phyloP scores from a whole-genome alignment of 2,113 vertebrate species.

The Sus scrofa region DNA sequence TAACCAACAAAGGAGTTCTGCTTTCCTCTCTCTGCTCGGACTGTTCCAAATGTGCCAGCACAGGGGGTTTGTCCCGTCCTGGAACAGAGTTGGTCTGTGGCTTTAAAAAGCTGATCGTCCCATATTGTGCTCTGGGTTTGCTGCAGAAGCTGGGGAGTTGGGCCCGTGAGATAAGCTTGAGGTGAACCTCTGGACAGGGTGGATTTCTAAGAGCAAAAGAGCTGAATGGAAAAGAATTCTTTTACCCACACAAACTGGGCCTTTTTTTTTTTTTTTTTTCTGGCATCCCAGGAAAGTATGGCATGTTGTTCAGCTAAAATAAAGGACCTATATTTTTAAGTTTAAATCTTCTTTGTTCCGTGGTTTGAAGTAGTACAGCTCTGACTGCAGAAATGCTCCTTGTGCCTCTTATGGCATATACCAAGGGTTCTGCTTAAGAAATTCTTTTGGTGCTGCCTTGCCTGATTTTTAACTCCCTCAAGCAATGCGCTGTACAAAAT shows the following conservation, averaged over 20 bases:
- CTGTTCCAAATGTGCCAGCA: conserved; percentile 42
- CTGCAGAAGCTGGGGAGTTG: not conserved
- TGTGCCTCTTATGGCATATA: not conserved
- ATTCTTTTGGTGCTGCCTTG: conserved; percentile 5
- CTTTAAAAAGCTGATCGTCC: not conserved
- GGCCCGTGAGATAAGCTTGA: conserved; percentile 2
- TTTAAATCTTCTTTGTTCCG: conserved; percentile 29
- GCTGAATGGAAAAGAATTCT: conserved; percentile 47
- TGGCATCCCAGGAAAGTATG: conserved; percentile 40
- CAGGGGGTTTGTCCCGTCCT: not conserved
- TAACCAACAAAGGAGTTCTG: conserved; percentile 67
- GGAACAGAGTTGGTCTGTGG: not conserved
- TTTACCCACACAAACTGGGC: not conserved
- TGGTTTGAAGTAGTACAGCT: conserved; percentile 48
- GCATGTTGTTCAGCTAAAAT: conserved; percentile 36
- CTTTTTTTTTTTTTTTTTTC: conserved; percentile 1
- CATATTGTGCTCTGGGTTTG: conserved; percentile 43
- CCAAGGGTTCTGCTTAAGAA: conserved; percentile 16
- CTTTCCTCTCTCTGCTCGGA: conserved; percentile 60
- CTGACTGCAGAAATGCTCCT: conserved; percentile 1
- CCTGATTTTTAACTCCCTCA: conserved; percentile 38
- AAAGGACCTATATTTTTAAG: conserved; percentile 57
- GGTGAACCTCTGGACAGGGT: conserved; percentile 41
- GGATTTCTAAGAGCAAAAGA: conserved; percentile 53
- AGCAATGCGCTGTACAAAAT: not conserved